Conservation (phyloP, 2,888 invertebrate genomes). For the Drosophila falleni region DNA sequence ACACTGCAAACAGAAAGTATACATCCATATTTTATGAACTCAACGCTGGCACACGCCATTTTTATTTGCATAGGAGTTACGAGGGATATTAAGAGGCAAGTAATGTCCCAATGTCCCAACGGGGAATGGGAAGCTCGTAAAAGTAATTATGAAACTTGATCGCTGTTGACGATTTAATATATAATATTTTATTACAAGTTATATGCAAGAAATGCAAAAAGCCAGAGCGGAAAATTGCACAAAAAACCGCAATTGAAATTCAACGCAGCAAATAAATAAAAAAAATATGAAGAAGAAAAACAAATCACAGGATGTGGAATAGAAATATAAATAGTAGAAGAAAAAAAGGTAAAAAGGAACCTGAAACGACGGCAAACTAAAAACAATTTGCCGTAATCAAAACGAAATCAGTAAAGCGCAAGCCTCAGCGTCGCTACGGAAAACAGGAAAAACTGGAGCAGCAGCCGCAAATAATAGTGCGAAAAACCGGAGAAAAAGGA, state of each 20-base stretch:
- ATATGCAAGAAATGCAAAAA: constrained; percentile 57
- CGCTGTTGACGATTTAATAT: constrained; percentile 34
- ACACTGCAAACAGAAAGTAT: constrained; percentile 65
- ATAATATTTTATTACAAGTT: constrained; percentile 16
- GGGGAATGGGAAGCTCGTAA: constrained; percentile 13
- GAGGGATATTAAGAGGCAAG: constrained; percentile 42
- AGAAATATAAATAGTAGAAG: constrained; percentile 30
- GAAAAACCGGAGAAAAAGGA: not conserved
- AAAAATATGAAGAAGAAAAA: constrained; percentile 12
- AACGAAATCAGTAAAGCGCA: constrained; percentile 77
- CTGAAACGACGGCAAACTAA: constrained; percentile 66
- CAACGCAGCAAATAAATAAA: constrained; percentile 17
- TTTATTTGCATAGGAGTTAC: constrained; percentile 61
- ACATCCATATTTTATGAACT: constrained; percentile 61
- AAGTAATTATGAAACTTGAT: constrained; percentile 47
- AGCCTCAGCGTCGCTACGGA: constrained; percentile 44
- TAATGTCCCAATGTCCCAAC: constrained; percentile 22
- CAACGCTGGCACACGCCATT: constrained; percentile 55
- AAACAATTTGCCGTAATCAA: constrained; percentile 80
- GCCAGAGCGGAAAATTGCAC: constrained; percentile 29
- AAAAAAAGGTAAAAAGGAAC: constrained; percentile 7
- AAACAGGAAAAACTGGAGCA: constrained; percentile 39
- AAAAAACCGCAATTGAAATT: constrained; percentile 59
- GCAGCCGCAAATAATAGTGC: constrained; percentile 36
- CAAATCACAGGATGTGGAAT: constrained; percentile 36